Evolutionary conservation across 2,888 invertebrate species (phyloP), one percentile per base, ranked within the genome.

Genomic region (Sesia apiformis): DNA sequence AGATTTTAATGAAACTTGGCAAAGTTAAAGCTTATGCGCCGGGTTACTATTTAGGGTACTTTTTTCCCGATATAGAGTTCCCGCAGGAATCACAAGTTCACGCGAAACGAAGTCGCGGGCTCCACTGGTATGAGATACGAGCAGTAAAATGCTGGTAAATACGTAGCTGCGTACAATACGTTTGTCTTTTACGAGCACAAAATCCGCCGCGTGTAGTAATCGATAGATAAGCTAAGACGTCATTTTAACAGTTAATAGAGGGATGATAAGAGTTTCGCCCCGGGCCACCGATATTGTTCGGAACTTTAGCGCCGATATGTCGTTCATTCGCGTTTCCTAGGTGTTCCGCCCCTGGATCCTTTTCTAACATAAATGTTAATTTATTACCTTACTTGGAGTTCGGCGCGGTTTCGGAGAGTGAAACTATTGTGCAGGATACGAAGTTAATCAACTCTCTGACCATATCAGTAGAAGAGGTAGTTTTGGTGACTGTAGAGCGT

Each of bases 291-390:
- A 56, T 56, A 56, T 54, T 49, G 56, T 46, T 50, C 50, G 39
- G 7, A 52, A 52, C 42, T 38, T 52, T 42, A 52, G 39, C 52
- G 23, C 52, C 53, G 56, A 62, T 61, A 62, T 58, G 61, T 60
- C 61, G 59, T 60, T 62, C 60, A 55, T 63, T 57, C 23, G n/a
- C 23, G 38, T 50, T 38, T 51, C 54, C 53, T 50, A 56, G 56
- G 55, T 58, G 56, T 53, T 56, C 54, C 50, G 53, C 53, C 56
- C 52, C 40, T 39, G 52, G 62, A 57, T 55, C 50, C 39, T 58
- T 57, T 56, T 56, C 64, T 64, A 68, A 64, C 62, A 65, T 61
- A 58, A 58, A 56, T 57, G 55, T 59, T 61, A 67, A 68, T 69
- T 64, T 66, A 69, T 67, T 52, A 57, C 62, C 58, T 7, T 46